Evolutionary conservation across 2,797 vertebrate species (phyloP).

Genomic region (Trachurus trachurus): DNA sequence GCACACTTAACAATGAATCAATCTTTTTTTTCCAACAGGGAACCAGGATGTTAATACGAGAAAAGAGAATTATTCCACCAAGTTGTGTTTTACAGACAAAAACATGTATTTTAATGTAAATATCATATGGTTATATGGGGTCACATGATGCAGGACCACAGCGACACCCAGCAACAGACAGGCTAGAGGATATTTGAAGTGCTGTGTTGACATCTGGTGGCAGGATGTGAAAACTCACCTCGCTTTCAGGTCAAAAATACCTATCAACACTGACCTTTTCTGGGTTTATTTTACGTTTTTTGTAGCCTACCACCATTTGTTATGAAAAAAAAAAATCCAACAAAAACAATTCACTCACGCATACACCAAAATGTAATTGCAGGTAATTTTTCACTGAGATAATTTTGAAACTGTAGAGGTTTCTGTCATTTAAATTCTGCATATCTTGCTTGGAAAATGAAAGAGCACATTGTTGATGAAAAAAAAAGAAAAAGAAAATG

Average conservation of each 20-base stretch:
- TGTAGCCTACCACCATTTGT: no score
- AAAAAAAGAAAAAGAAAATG: not conserved
- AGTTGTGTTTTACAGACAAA: not conserved
- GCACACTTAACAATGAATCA: not conserved
- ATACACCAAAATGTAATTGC: not conserved
- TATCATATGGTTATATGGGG: no score
- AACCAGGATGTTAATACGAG: no score
- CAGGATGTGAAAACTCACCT: constrained; percentile 27
- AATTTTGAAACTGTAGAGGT: not conserved
- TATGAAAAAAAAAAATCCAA: not conserved
- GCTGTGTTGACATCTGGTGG: constrained; percentile 79
- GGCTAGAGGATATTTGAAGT: constrained; percentile 29
- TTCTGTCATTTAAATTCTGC: no score
- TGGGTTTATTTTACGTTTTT: not conserved
- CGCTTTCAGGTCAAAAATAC: not conserved
- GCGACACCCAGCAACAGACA: constrained; percentile 8
- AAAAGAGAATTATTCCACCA: not conserved
- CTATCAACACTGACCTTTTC: accelerated
- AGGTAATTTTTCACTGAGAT: not conserved
- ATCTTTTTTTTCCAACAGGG: not conserved
- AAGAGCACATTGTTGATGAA: not conserved
- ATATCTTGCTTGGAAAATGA: not conserved
- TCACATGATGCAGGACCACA: not conserved
- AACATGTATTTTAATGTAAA: not conserved
- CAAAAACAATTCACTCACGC: not conserved